Percentiles rank a stretch among this genome's conserved stretches.
Evolutionary conservation across 2,797 vertebrate genomes (phyloP).

Genomic region (Rhyacichthys aspro): DNA sequence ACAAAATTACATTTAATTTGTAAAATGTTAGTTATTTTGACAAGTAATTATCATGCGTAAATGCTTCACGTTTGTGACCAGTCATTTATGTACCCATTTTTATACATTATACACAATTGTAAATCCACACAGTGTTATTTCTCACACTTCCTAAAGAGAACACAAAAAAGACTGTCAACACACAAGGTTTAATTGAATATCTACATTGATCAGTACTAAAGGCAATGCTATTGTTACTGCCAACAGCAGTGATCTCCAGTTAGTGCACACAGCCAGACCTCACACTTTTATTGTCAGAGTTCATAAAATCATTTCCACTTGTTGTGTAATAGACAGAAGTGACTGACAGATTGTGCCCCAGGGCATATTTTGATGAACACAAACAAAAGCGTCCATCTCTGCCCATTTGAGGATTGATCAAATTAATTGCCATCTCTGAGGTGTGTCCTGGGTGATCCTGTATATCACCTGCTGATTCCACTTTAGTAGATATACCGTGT

Average conservation of each 20-base stretch:
- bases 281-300: slow-evolving; percentile 8
- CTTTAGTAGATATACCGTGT: slow-evolving; percentile 30
- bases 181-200: not conserved
- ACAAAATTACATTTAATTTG: not conserved
- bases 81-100: no score
- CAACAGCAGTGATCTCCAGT: not conserved
- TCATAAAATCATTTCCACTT: slow-evolving; percentile 14
- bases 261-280: slow-evolving; percentile 10
- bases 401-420: slow-evolving; percentile 20
- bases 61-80: no score
- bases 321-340: slow-evolving; percentile 23
- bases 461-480: slow-evolving; percentile 57
- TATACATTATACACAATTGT: not conserved
- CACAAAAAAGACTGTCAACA: not conserved
- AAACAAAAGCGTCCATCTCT: slow-evolving; percentile 45
- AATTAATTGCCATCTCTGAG: slow-evolving; percentile 17
- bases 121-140: not conserved
- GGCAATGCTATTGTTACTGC: not conserved
- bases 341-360: slow-evolving; percentile 13
- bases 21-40: no score
- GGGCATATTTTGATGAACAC: slow-evolving; percentile 29
- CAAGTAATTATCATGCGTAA: no score
- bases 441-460: slow-evolving; percentile 48
- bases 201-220: not conserved
- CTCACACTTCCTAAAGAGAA: not conserved